Conservation (phyloP, 1,140 invertebrate genomes). For the Drosophila nebulosa region DNA sequence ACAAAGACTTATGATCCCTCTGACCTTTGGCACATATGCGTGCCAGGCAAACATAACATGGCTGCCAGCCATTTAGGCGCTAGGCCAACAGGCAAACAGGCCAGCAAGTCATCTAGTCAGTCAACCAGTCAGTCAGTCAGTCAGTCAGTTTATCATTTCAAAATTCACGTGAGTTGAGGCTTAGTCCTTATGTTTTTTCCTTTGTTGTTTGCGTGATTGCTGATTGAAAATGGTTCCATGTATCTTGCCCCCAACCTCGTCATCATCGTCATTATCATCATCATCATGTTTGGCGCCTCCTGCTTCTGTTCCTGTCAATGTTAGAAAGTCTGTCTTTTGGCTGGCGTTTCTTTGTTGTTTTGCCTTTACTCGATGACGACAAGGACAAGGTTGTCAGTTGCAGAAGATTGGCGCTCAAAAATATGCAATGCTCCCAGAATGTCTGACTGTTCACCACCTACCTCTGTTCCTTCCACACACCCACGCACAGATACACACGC, state of each 20-base stretch:
- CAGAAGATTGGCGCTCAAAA: slow-evolving; percentile 4
- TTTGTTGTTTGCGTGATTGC: background rate
- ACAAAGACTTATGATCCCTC: background rate
- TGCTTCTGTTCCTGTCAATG: background rate
- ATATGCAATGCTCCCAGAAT: background rate
- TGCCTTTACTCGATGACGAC: background rate
- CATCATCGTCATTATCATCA: slow-evolving; percentile 12
- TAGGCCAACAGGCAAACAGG: background rate
- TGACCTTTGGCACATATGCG: background rate
- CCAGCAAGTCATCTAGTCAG: background rate
- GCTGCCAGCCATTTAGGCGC: background rate
- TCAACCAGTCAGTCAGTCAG: background rate
- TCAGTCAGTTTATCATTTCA: slow-evolving; percentile 1
- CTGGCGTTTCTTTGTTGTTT: background rate
- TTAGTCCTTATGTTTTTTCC: background rate
- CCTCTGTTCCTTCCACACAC: background rate
- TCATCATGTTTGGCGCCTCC: background rate
- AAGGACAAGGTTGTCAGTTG: background rate
- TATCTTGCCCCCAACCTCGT: slow-evolving; percentile 2
- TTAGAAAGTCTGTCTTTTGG: background rate
- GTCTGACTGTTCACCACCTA: background rate
- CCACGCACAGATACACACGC: background rate
- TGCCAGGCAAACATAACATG: background rate
- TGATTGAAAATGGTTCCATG: background rate
- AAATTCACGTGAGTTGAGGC: background rate